These are phyloP conservation scores for Scrobipalpa atriplicella DNA, from an alignment of 2,888 invertebrate species.

Conservation along the genomic window DNA sequence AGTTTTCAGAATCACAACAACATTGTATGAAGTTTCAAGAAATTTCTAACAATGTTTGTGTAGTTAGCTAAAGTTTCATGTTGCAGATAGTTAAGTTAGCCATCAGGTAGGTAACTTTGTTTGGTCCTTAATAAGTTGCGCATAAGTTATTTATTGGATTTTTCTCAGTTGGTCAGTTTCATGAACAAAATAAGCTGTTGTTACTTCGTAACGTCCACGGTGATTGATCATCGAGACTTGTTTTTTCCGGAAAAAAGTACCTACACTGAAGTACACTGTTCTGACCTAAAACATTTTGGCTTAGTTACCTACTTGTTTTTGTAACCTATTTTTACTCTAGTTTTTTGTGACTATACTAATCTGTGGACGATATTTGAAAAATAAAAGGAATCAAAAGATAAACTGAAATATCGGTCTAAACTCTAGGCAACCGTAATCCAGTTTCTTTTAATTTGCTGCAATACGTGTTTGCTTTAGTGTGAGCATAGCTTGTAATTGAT, in stretches of 20 bases:
- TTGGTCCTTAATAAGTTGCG: not conserved
- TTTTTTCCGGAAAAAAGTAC: not conserved
- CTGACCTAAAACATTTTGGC: constrained; percentile 6
- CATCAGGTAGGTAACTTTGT: not conserved
- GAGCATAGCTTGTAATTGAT: too few species aligned
- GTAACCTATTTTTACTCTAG: not conserved
- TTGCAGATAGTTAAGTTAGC: not conserved
- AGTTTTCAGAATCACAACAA: not conserved
- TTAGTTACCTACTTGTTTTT: not conserved
- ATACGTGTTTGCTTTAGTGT: too few species aligned
- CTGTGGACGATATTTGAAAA: not conserved
- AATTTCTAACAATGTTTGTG: not conserved
- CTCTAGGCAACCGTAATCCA: too few species aligned
- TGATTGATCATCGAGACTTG: not conserved
- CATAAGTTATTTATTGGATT: not conserved
- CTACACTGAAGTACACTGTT: not conserved
- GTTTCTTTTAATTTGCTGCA: too few species aligned
- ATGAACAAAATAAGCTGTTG: not conserved
- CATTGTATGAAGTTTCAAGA: not conserved
- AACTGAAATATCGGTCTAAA: too few species aligned
- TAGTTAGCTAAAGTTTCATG: not conserved
- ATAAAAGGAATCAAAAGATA: too few species aligned
- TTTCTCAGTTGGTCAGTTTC: not conserved
- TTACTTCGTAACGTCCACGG: not conserved
- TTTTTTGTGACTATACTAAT: not conserved